Conservation (phyloP, 1,140 invertebrate genomes). For the Lepidurus arcticus region DNA sequence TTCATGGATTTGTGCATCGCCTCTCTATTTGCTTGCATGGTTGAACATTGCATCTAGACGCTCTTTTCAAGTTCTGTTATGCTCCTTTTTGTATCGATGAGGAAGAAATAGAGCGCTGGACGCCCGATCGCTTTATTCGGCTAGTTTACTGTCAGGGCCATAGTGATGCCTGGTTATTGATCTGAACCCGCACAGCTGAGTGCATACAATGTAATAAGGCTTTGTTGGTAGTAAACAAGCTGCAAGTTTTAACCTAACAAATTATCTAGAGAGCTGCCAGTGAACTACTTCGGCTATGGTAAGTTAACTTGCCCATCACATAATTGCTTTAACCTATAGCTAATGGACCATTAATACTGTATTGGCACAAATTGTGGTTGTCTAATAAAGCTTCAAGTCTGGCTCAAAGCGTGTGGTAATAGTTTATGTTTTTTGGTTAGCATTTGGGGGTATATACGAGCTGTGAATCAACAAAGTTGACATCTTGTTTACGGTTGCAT, state of each 20-base stretch:
- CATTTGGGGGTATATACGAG: no score
- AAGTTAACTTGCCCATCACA: neutral
- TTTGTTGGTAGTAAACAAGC: neutral
- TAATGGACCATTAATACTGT: neutral
- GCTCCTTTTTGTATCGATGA: slow-evolving; percentile 3
- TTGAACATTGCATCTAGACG: no score
- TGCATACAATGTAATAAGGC: neutral
- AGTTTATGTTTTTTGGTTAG: neutral
- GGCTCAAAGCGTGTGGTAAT: no score
- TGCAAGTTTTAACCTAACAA: neutral
- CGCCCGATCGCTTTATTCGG: neutral
- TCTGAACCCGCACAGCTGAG: neutral
- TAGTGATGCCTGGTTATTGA: neutral
- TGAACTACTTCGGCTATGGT: neutral
- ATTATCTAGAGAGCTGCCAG: neutral
- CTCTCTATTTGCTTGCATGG: no score
- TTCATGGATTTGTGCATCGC: neutral
- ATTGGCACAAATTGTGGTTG: no score
- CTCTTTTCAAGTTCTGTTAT: neutral
- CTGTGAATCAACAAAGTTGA: neutral
- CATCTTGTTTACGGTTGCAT: neutral
- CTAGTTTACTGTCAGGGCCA: neutral
- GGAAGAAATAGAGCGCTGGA: neutral
- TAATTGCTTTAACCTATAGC: neutral
- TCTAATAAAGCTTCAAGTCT: no score